Conservation (phyloP, 64 coral and sea anemone genomes). For the Stichodactyla mertensii region DNA sequence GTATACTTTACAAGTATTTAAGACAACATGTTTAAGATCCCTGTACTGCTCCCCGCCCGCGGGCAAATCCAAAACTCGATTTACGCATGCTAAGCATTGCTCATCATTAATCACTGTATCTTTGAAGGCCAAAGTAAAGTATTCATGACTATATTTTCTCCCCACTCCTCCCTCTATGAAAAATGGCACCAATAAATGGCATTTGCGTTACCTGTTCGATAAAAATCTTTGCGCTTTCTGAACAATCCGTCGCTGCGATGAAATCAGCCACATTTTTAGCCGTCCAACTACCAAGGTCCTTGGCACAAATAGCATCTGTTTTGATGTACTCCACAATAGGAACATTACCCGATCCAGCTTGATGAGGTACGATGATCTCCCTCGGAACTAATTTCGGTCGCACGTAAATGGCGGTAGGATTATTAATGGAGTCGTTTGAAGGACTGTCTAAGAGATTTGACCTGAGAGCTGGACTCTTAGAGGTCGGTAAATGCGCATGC, state of each 20-base stretch:
- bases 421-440: constrained; percentile 55
- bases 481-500: not conserved
- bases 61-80: too few species aligned
- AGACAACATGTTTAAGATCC: too few species aligned
- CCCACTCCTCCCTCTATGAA: too few species aligned
- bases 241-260: constrained; percentile 76
- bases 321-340: constrained; percentile 88
- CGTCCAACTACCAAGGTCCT: constrained; percentile 61
- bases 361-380: constrained; percentile 63
- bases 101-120: too few species aligned
- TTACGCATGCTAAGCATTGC: too few species aligned
- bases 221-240: constrained; percentile 68
- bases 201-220: constrained; percentile 62
- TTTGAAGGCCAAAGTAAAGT: too few species aligned
- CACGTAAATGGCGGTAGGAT: constrained; percentile 78
- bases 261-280: constrained; percentile 84
- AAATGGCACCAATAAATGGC: too few species aligned
- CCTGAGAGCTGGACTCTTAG: not conserved
- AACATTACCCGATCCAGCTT: constrained; percentile 32
- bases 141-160: too few species aligned
- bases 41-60: too few species aligned
- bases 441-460: constrained; percentile 3
- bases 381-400: constrained; percentile 71
- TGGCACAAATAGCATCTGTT: constrained; percentile 71
- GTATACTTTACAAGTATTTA: too few species aligned